These are phyloP conservation scores for Nothoprocta perdicaria DNA, from an alignment of 2,113 vertebrate species.

Conservation along the genomic window DNA sequence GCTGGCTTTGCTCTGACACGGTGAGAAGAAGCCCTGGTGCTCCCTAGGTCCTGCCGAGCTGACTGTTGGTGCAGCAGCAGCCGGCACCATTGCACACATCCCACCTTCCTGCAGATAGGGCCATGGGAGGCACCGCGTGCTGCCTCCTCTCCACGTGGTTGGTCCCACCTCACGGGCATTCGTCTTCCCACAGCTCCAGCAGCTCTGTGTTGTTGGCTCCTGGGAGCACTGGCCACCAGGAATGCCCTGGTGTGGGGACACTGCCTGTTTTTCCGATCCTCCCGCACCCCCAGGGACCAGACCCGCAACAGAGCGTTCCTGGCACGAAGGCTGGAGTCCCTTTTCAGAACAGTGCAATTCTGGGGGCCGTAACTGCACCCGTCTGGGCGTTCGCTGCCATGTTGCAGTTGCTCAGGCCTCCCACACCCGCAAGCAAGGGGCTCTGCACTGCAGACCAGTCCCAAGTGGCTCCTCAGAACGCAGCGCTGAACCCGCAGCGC, in stretches of 20 bases:
- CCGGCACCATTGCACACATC: not conserved
- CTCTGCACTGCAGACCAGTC: not conserved
- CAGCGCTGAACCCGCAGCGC: not conserved
- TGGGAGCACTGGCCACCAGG: fast-evolving
- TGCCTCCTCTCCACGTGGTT: not conserved
- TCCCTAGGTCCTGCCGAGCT: not conserved
- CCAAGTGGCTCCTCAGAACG: not conserved
- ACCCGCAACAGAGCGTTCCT: not conserved
- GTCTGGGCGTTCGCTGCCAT: not conserved
- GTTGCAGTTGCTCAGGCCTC: not conserved
- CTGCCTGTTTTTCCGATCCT: not conserved
- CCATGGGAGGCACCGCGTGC: not conserved
- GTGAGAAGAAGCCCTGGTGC: not conserved
- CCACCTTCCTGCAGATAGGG: not conserved
- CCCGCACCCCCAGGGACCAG: not conserved
- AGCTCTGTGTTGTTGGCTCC: not conserved
- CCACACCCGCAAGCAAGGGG: not conserved
- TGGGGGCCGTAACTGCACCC: not conserved
- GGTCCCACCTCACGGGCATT: not conserved
- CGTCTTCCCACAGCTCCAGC: not conserved
- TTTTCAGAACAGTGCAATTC: not conserved
- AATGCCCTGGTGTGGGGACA: fast-evolving
- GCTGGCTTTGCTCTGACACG: not conserved
- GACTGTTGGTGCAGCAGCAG: not conserved
- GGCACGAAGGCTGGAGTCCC: not conserved